Percentiles rank a stretch among this genome's conserved stretches.
Evolutionary conservation across 2,888 invertebrate genomes (phyloP).

Genomic region (Cephus nigrinus): DNA sequence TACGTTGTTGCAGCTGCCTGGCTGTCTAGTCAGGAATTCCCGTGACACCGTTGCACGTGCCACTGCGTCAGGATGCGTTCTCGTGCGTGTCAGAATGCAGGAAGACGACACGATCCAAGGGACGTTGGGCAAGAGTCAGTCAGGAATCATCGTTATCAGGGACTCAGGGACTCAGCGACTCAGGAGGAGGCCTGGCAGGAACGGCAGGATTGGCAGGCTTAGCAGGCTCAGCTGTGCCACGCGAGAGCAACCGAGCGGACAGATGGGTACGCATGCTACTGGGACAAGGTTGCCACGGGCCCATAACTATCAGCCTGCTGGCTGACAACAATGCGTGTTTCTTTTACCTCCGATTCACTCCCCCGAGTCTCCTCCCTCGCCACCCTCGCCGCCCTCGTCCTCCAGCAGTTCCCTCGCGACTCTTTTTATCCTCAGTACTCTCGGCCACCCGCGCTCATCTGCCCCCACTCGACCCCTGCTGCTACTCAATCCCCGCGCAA

Average conservation of each 20-base stretch:
- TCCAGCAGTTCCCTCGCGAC: conserved; percentile 27
- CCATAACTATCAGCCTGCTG: conserved; percentile 58
- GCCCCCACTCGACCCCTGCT: conserved; percentile 17
- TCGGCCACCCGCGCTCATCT: neutral
- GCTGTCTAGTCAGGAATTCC: no score
- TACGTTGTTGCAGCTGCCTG: no score
- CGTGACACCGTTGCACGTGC: no score
- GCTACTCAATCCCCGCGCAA: conserved; percentile 43
- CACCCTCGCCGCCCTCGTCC: neutral
- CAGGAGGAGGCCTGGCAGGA: no score
- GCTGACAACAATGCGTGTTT: conserved; percentile 59
- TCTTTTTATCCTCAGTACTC: conserved; percentile 19
- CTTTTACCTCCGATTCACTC: conserved; percentile 45
- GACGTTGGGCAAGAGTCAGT: no score
- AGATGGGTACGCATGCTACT: conserved; percentile 49
- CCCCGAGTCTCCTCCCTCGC: conserved; percentile 21
- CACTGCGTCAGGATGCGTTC: no score
- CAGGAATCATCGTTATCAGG: no score
- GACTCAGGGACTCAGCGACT: no score
- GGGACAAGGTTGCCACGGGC: conserved; percentile 63
- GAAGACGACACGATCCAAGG: no score
- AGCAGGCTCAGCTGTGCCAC: neutral
- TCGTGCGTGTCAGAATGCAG: no score
- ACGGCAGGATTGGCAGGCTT: no score
- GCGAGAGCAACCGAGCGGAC: conserved; percentile 11